phyloP scores from a whole-genome alignment of 1,140 invertebrate genomes.

The Papilio polyxenes region DNA sequence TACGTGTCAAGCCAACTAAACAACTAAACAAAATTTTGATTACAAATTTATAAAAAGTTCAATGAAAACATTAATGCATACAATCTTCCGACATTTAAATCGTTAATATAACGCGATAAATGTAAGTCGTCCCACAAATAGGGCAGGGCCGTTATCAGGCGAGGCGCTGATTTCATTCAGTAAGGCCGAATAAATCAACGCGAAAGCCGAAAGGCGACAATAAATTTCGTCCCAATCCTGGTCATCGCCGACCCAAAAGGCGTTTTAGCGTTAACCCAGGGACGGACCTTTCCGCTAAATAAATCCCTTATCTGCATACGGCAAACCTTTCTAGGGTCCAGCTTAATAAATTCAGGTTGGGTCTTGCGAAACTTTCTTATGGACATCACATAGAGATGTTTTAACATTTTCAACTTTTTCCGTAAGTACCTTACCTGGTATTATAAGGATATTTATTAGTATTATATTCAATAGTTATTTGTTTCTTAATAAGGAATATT shows the following conservation, averaged over 20 bases:
- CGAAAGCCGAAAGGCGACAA: constrained; percentile 68
- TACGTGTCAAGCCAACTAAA: too few species aligned
- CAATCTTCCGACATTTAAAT: neutral
- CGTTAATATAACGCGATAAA: constrained; percentile 32
- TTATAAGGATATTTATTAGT: too few species aligned
- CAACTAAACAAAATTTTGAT: too few species aligned
- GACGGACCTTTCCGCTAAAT: constrained; percentile 80
- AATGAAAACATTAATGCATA: neutral
- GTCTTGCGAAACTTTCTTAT: constrained; percentile 68
- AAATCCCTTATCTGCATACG: constrained; percentile 81
- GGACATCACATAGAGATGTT: constrained; percentile 58
- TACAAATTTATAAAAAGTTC: too few species aligned
- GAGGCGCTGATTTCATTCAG: constrained; percentile 66
- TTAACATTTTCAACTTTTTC: constrained; percentile 26
- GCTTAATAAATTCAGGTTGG: constrained; percentile 81
- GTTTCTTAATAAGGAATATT: too few species aligned
- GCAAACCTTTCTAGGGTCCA: constrained; percentile 79
- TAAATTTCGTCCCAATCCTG: constrained; percentile 77
- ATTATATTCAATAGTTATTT: too few species aligned
- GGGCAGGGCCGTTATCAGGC: constrained; percentile 61
- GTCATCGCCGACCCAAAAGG: constrained; percentile 75
- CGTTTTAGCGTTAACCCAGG: constrained; percentile 73
- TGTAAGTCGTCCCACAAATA: constrained; percentile 44
- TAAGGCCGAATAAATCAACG: constrained; percentile 75
- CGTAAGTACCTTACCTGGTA: neutral